A percentile compares a stretch with the other conserved stretches of the same genome.
Conservation (phyloP, 2,888 invertebrate species). For the Carcina quercana region DNA sequence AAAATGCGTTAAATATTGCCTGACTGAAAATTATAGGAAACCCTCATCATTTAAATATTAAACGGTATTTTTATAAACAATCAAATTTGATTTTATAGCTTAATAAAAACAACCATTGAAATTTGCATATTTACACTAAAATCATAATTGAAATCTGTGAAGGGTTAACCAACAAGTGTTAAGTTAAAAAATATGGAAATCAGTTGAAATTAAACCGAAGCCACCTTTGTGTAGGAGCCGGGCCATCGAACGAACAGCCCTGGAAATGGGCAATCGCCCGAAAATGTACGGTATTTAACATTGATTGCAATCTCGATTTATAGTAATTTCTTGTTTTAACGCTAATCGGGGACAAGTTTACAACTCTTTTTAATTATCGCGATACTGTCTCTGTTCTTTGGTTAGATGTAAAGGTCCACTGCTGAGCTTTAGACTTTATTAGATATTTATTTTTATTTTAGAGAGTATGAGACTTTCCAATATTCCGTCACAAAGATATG, state of each 20-base stretch:
- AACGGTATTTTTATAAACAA: no score
- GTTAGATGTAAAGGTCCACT: no score
- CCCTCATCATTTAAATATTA: no score
- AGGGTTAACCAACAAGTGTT: slow-evolving; percentile 46
- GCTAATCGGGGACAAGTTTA: slow-evolving; percentile 47
- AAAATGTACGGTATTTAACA: slow-evolving; percentile 52
- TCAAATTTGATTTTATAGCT: no score
- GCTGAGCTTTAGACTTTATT: no score
- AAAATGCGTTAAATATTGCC: no score
- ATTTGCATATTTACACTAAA: slow-evolving; percentile 17
- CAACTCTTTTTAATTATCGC: slow-evolving; percentile 29
- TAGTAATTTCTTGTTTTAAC: slow-evolving; percentile 54
- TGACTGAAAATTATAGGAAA: no score
- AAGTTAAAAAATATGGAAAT: slow-evolving; percentile 52
- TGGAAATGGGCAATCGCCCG: slow-evolving; percentile 53
- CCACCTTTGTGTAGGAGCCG: slow-evolving; percentile 47
- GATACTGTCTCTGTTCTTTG: no score
- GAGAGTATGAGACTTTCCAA: no score
- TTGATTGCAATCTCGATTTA: slow-evolving; percentile 60
- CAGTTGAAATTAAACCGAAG: slow-evolving; percentile 53
- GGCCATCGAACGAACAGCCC: slow-evolving; percentile 37
- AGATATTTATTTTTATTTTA: no score
- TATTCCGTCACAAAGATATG: no score
- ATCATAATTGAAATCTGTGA: slow-evolving; percentile 38
- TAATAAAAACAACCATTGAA: neutral